Percentiles rank a stretch among this genome's conserved stretches.
These are phyloP conservation scores for Sialis fuliginosa DNA, from an alignment of 2,888 invertebrate species.

Conservation along the genomic window DNA sequence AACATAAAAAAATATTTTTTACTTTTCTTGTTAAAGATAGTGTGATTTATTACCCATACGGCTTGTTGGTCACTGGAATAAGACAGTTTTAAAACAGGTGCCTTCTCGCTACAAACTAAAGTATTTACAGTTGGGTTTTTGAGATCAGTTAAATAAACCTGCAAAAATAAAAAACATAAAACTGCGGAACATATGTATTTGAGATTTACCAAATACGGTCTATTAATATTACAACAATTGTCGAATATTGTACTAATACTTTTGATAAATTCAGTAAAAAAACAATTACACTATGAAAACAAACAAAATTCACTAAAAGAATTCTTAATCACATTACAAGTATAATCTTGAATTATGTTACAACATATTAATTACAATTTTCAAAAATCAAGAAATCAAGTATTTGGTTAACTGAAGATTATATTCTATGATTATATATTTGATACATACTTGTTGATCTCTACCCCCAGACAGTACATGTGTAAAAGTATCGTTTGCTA, in stretches of 20 bases:
- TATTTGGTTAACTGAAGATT: too few species aligned
- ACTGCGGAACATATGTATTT: too few species aligned
- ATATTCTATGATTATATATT: neutral
- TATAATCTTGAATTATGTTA: too few species aligned
- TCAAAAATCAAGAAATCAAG: too few species aligned
- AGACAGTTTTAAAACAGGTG: slow-evolving; percentile 71
- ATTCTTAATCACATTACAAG: too few species aligned
- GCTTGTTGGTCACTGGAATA: slow-evolving; percentile 50
- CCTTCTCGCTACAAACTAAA: slow-evolving; percentile 82
- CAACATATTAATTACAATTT: too few species aligned
- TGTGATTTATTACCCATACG: slow-evolving; percentile 22
- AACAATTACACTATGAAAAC: too few species aligned
- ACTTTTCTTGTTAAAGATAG: neutral
- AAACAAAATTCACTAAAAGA: too few species aligned
- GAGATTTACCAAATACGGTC: neutral
- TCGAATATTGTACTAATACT: too few species aligned
- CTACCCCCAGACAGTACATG: slow-evolving; percentile 91
- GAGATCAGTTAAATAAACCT: slow-evolving; percentile 54
- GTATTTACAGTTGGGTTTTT: slow-evolving; percentile 68
- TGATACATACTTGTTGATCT: slow-evolving; percentile 48
- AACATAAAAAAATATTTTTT: neutral
- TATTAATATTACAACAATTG: too few species aligned
- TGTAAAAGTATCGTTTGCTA: slow-evolving; percentile 85
- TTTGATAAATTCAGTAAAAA: too few species aligned
- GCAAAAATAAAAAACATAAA: neutral